phyloP scores from a whole-genome alignment of 2,113 vertebrate species.

The Rhynchopsitta pachyrhyncha region DNA sequence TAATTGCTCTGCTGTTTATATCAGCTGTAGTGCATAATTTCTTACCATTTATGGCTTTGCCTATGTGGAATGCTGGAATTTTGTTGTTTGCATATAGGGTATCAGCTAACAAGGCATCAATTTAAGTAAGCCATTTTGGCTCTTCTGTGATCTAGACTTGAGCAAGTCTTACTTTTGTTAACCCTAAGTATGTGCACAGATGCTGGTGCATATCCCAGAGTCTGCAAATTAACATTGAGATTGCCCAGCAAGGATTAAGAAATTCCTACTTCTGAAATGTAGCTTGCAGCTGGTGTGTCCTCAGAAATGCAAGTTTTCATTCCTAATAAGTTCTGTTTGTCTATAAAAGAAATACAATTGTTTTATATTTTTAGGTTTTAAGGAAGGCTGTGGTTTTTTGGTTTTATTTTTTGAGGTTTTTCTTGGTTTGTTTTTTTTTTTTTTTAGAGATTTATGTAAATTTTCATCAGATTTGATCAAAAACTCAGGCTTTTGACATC shows the following conservation, averaged over 20 bases:
- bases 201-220: neutral
- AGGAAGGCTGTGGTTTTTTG: neutral
- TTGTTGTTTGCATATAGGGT: neutral
- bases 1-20: neutral
- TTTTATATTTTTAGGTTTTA: neutral
- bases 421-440: neutral
- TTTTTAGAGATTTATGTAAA: neutral
- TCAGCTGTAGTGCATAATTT: neutral
- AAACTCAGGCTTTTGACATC: neutral
- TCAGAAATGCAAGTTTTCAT: neutral
- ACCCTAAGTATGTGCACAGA: neutral
- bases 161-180: neutral
- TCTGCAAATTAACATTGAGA: neutral
- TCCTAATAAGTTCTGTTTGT: neutral
- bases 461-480: neutral
- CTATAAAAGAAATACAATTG: neutral
- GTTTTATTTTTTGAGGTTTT: neutral
- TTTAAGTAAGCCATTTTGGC: neutral
- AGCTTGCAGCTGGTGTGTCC: neutral
- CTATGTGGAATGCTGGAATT: neutral
- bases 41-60: neutral
- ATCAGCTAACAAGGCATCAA: neutral
- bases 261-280: neutral
- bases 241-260: neutral
- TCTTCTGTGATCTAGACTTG: neutral